These are phyloP conservation scores for Cremastinae sp. DNA, from an alignment of 2,888 invertebrate genomes.

Conservation along the genomic window DNA sequence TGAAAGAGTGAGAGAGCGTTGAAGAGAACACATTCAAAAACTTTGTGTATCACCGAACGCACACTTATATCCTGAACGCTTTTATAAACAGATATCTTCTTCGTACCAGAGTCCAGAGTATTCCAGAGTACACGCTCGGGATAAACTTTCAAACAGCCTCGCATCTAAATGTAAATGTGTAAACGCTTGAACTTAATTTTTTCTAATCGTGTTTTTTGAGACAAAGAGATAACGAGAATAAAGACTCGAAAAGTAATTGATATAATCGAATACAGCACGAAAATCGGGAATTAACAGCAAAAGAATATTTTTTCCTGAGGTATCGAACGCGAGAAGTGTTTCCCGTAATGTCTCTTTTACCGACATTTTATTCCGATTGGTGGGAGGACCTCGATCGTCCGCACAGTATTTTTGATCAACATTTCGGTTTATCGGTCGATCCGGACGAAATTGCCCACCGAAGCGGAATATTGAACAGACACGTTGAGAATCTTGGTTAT, in stretches of 20 bases:
- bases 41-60: conserved; percentile 2
- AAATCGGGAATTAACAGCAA: not conserved
- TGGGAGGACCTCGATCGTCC: conserved; percentile 90
- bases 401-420: conserved; percentile 89
- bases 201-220: not conserved
- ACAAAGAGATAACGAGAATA: conserved; percentile 2
- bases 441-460: conserved; percentile 84
- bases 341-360: conserved; percentile 92
- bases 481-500: conserved; percentile 51
- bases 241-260: too few species aligned
- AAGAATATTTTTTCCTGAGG: too few species aligned
- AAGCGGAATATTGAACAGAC: conserved; percentile 80
- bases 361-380: conserved; percentile 92
- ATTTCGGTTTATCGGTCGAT: conserved; percentile 88
- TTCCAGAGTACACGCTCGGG: conserved; percentile 19
- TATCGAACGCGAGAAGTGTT: too few species aligned
- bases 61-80: conserved; percentile 17
- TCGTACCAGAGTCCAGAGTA: conserved; percentile 2
- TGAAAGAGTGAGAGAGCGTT: not conserved
- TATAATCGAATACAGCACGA: not conserved
- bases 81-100: conserved; percentile 48
- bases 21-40: conserved; percentile 7
- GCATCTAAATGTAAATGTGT: not conserved
- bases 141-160: conserved; percentile 3
- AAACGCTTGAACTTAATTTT: too few species aligned